phyloP scores from a whole-genome alignment of 2,797 vertebrate species.

The Channallabes apus region DNA sequence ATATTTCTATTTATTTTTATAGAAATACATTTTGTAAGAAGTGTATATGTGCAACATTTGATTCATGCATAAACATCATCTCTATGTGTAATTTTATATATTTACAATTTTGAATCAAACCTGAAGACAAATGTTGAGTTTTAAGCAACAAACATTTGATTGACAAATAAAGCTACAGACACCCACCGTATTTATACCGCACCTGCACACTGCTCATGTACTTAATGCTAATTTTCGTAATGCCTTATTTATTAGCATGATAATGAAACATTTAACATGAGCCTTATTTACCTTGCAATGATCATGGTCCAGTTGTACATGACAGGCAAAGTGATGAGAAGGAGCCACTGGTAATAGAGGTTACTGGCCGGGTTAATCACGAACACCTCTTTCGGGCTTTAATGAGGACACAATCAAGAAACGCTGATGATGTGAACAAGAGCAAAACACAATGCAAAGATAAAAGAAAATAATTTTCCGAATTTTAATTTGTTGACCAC shows the following conservation, averaged over 20 bases:
- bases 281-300: slow-evolving; percentile 84
- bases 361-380: slow-evolving; percentile 90
- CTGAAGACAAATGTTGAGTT: background rate
- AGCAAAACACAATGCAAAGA: too few species aligned
- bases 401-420: slow-evolving; percentile 11
- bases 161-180: background rate
- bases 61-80: too few species aligned
- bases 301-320: slow-evolving; percentile 99
- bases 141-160: background rate
- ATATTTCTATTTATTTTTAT: too few species aligned
- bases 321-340: slow-evolving; percentile 90
- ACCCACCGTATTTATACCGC: background rate
- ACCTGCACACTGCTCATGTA: background rate
- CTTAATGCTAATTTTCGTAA: background rate
- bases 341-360: slow-evolving; percentile 92
- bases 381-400: slow-evolving; percentile 79
- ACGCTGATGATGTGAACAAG: background rate
- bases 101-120: background rate
- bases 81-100: too few species aligned
- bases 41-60: too few species aligned
- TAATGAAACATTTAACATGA: background rate
- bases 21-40: too few species aligned
- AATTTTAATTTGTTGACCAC: background rate
- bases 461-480: background rate
- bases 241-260: background rate